Evolutionary conservation across 1,140 invertebrate species (phyloP), one percentile per base, ranked within the genome.

Genomic region (Trichonephila clavata): DNA sequence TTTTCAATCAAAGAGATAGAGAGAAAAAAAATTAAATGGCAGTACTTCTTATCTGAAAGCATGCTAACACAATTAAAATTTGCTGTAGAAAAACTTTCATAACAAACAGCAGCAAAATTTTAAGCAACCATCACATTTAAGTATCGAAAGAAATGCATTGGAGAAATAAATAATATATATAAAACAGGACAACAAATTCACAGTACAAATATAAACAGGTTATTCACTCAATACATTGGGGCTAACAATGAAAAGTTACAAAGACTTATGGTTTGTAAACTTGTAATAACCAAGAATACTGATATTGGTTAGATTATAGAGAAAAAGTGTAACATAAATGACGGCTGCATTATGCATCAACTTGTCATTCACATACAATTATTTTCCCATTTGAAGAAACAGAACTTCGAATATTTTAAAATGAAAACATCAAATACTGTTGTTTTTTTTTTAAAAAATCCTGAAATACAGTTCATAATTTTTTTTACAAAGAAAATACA

Each of bases 271-370:
- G 27, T 14, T 80, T 21, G 43, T 13, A 81, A 50, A 68, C 32
- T 89, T 68, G 14, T 71, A 90, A 39, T 81, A 77, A 81, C 39
- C 59, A 24, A 81, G 57, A 90, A 90, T 81, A 90, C 89, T 90
- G 50, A 71, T 60, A 81, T n/a, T n/a, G 24, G 43, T 57, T 50
- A 50, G 59, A 50, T 60, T 27, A 61, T 4, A 81, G 27, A 80
- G 16, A 61, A 90, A 90, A 71, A 27, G 32, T 21, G 71, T 2
- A 32, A 81, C 32, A n/a, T 81, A 80, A 90, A 81, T 16, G 60
- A 90, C 71, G 39, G 89, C 59, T 63, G 86, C 60, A 87, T 87
- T 57, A 21, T 39, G 18, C 32, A 65, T 21, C 13, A 63, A 20
- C 57, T 59, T 60, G n/a, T 83, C 27, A 83, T 83, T 63, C 61